These are phyloP conservation scores for Nycticryphes semicollaris DNA, from an alignment of 2,113 vertebrate species.

Conservation along the genomic window DNA sequence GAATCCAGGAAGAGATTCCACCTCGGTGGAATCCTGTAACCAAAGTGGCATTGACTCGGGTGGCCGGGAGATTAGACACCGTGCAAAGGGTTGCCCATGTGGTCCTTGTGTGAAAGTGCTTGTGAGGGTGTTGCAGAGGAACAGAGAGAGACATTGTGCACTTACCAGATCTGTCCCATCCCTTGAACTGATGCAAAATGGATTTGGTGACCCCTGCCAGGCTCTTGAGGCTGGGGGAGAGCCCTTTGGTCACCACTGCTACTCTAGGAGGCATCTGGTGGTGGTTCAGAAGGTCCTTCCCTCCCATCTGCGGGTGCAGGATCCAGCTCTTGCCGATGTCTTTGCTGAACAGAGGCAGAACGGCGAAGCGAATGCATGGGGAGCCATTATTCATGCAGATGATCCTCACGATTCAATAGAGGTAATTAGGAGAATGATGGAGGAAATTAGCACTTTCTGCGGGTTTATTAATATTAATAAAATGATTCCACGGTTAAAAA, in stretches of 20 bases:
- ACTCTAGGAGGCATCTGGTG: background rate
- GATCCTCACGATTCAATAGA: slow-evolving; percentile 77
- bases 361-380: slow-evolving; percentile 22
- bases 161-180: background rate
- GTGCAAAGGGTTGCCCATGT: rapidly evolving
- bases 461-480: slow-evolving; percentile 85
- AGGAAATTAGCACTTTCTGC: slow-evolving; percentile 80
- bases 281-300: background rate
- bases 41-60: rapidly evolving
- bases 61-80: rapidly evolving
- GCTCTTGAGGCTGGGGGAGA: background rate
- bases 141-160: background rate
- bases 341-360: slow-evolving; percentile 4
- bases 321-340: background rate
- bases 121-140: background rate
- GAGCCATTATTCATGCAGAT: slow-evolving; percentile 81
- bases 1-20: background rate
- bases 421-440: slow-evolving; percentile 81
- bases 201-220: background rate
- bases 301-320: background rate
- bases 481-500: slow-evolving; percentile 66
- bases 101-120: background rate
- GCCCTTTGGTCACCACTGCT: rapidly evolving
- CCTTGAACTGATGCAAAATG: background rate
- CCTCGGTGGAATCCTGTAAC: background rate